These are phyloP conservation scores for Platypus cylindrus DNA, from an alignment of 2,888 invertebrate species.

Conservation along the genomic window DNA sequence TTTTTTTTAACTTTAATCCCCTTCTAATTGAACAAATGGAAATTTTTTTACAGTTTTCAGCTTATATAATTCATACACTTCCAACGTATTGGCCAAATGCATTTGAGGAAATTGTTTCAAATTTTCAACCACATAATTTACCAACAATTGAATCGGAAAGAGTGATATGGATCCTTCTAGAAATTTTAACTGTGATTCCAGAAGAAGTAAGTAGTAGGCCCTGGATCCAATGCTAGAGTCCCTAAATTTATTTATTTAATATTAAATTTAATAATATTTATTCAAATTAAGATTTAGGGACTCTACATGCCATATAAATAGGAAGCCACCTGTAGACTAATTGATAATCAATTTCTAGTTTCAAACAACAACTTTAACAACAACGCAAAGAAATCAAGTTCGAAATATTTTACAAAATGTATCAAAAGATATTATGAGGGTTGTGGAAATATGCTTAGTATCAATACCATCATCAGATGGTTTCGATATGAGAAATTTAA, in stretches of 20 bases:
- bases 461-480: conserved; percentile 28
- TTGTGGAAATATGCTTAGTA: conserved; percentile 33
- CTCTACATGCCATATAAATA: no score
- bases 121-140: conserved; percentile 39
- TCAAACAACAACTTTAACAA: conserved; percentile 35
- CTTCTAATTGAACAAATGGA: background rate
- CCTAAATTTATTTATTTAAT: no score
- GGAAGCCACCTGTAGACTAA: no score
- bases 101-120: conserved; percentile 57
- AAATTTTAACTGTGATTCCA: conserved; percentile 76
- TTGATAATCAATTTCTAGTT: conserved; percentile 32
- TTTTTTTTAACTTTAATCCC: background rate
- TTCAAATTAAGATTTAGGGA: no score
- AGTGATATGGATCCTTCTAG: conserved; percentile 57
- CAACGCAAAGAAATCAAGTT: conserved; percentile 33
- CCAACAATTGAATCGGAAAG: conserved; percentile 47
- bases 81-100: conserved; percentile 49
- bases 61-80: conserved; percentile 61
- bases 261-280: no score
- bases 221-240: no score
- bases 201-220: conserved; percentile 63
- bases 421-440: conserved; percentile 35
- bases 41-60: conserved; percentile 54
- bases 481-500: conserved; percentile 36
- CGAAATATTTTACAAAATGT: conserved; percentile 33